Conservation (phyloP, 2,888 invertebrate species). For the Arrhopalites spinosus region DNA sequence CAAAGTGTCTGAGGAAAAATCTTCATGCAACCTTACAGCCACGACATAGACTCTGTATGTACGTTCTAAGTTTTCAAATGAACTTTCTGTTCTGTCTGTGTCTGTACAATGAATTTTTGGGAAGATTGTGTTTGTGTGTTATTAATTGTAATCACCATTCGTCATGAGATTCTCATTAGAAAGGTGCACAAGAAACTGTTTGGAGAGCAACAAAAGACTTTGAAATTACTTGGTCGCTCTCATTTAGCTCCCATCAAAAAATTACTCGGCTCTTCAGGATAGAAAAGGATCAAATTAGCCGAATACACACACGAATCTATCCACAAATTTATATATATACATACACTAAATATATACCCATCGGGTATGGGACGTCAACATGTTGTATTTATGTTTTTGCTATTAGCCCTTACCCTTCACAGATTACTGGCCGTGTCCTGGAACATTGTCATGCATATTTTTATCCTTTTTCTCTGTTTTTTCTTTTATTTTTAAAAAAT, state of each 20-base stretch:
- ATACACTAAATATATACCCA: background rate
- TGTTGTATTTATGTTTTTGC: no score
- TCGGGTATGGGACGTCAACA: background rate
- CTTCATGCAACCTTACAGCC: background rate
- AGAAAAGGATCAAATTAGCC: constrained; percentile 18
- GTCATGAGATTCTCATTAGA: constrained; percentile 51
- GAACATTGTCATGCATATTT: no score
- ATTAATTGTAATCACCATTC: constrained; percentile 55
- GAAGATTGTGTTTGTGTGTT: constrained; percentile 2
- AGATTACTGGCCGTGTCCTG: no score
- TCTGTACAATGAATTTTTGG: background rate
- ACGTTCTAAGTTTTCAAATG: background rate
- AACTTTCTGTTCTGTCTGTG: background rate
- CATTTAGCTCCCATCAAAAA: constrained; percentile 36
- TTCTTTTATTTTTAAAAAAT: no score
- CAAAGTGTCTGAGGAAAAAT: background rate
- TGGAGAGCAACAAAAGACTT: constrained; percentile 34
- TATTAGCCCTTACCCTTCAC: no score
- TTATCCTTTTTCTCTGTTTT: no score
- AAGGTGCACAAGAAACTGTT: constrained; percentile 33
- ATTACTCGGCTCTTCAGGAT: constrained; percentile 25
- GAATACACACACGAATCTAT: background rate
- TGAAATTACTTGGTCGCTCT: constrained; percentile 31
- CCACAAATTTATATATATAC: background rate
- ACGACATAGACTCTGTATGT: background rate